phyloP scores from a whole-genome alignment of 2,888 invertebrate genomes.

The Chrysodeixis includens region DNA sequence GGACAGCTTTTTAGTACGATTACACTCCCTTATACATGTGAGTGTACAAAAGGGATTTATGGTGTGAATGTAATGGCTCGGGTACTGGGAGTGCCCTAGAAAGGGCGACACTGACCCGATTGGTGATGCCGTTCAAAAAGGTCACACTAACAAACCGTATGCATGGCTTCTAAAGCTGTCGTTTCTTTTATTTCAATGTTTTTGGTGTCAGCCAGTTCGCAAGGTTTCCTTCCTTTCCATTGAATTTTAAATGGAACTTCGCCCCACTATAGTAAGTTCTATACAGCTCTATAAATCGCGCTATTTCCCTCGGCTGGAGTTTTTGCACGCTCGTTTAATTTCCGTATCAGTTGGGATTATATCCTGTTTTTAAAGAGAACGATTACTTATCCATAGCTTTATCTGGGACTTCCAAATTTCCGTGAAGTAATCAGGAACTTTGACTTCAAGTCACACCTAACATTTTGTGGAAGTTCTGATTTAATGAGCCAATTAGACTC shows the following conservation, averaged over 20 bases:
- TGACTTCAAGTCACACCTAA: background rate
- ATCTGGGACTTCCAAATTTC: background rate
- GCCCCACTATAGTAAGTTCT: constrained; percentile 7
- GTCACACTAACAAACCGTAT: background rate
- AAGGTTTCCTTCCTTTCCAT: background rate
- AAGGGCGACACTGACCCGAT: constrained; percentile 5
- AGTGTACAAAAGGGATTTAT: constrained; percentile 6
- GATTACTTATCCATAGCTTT: constrained; percentile 25
- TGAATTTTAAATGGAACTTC: constrained; percentile 4
- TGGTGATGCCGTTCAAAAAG: constrained; percentile 3
- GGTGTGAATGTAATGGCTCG: background rate
- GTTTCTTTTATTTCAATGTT: constrained; percentile 3
- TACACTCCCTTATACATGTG: background rate
- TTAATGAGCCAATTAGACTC: background rate
- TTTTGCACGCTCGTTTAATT: constrained; percentile 48
- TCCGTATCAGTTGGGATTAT: constrained; percentile 37
- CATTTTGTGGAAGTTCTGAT: background rate
- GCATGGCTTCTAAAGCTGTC: constrained; percentile 2
- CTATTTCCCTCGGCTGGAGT: constrained; percentile 33
- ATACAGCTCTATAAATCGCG: constrained; percentile 23
- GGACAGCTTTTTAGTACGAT: constrained; percentile 6
- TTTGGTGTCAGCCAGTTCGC: background rate
- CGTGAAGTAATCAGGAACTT: background rate
- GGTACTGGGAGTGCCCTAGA: background rate
- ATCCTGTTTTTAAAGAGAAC: constrained; percentile 34